Conservation (phyloP, 2,113 vertebrate genomes). For the Brienomyrus brachyistius region DNA sequence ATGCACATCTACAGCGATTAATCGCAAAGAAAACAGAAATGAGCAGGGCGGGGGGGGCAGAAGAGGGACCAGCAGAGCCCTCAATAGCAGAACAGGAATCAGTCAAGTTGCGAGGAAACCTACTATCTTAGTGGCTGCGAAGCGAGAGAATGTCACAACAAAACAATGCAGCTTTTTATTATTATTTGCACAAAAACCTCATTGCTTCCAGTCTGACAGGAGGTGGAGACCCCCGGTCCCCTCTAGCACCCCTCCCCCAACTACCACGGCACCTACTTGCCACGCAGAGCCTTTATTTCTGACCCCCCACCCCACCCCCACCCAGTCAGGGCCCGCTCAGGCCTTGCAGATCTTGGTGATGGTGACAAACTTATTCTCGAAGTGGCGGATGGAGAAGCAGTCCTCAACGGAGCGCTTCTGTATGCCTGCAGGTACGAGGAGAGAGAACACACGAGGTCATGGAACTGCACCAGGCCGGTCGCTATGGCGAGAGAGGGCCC, state of each 20-base stretch:
- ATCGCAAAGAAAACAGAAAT: conserved; percentile 1
- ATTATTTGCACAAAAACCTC: conserved; percentile 49
- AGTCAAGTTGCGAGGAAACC: conserved; percentile 34
- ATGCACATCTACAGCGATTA: conserved; percentile 15
- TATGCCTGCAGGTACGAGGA: conserved; percentile 56
- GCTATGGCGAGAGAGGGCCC: neutral
- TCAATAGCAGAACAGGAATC: neutral
- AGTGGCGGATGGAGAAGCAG: conserved; percentile 81
- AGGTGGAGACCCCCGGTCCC: conserved; percentile 23
- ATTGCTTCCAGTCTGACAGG: conserved; percentile 25
- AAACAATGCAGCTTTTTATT: conserved; percentile 16
- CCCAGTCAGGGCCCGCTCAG: conserved; percentile 45
- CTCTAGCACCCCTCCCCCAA: conserved; percentile 7
- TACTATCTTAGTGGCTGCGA: conserved; percentile 45
- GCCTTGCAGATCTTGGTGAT: conserved; percentile 83
- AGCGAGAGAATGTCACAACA: conserved; percentile 35
- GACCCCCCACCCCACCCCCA: neutral
- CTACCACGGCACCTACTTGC: neutral
- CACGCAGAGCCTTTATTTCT: neutral
- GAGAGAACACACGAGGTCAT: neutral
- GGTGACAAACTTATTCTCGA: conserved; percentile 83
- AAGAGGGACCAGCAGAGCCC: neutral
- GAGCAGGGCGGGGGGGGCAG: neutral
- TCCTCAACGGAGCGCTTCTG: conserved; percentile 79
- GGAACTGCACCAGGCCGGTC: neutral